A percentile compares a stretch with the other conserved stretches of the same genome.
These are phyloP conservation scores for Mesopsocus fuscifrons DNA, from an alignment of 2,888 invertebrate species.

Conservation along the genomic window DNA sequence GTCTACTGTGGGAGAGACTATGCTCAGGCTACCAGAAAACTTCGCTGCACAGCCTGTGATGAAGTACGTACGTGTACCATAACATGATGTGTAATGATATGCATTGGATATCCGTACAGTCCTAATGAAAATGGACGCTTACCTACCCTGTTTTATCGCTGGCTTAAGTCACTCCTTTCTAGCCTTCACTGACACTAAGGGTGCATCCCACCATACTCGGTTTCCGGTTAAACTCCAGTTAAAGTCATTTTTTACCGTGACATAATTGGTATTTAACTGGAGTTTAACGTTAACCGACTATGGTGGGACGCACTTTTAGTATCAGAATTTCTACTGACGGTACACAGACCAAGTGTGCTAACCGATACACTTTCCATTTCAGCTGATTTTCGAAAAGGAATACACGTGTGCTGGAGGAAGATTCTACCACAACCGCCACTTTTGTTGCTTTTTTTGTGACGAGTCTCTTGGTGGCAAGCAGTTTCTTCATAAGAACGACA, in stretches of 20 bases:
- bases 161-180: too few species aligned
- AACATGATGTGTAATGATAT: not conserved
- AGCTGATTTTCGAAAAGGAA: constrained; percentile 68
- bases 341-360: too few species aligned
- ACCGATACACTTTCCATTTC: constrained; percentile 16
- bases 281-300: not conserved
- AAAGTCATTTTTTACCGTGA: too few species aligned
- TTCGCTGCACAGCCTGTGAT: constrained; percentile 76
- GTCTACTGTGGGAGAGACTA: constrained; percentile 75
- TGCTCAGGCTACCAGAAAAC: constrained; percentile 62
- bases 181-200: too few species aligned
- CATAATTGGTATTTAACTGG: not conserved
- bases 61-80: constrained; percentile 30
- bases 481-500: constrained; percentile 53
- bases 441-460: constrained; percentile 73
- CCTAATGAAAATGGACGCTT: too few species aligned
- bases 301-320: too few species aligned
- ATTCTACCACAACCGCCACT: constrained; percentile 73
- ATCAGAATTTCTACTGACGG: too few species aligned
- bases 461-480: constrained; percentile 58
- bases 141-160: too few species aligned
- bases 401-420: constrained; percentile 73
- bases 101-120: too few species aligned
- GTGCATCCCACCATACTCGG: too few species aligned
- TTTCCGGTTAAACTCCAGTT: too few species aligned